Base-by-base conservation (phyloP, 2,888 invertebrate species). In the Apantesis nais region DNA sequence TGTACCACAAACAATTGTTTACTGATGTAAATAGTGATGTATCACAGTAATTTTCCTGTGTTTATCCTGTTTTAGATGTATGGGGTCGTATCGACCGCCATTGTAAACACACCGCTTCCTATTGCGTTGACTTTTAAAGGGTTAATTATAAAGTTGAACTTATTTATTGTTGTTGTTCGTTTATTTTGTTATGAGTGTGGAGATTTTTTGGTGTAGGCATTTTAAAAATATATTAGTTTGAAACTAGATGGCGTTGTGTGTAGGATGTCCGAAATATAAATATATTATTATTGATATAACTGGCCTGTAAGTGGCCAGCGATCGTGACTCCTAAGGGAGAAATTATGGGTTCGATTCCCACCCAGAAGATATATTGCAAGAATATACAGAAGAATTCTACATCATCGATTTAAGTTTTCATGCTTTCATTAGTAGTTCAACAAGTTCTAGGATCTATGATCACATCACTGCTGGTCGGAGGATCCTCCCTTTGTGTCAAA, bases 21-120 rank as follows among this genome's bases (percentile, higher is more conserved):
- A 74, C 73, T 70, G 68, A 60, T 65, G 69, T 73, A 55, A 70
- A 73, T 72, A 69, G 52, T 65, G 16, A 67, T 69, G 70, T 63
- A 75, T 71, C 71, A 68, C n/a, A 73, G 74, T 76, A 70, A 70
- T 81, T 81, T 73, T 75, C 78, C 77, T 76, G 79, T 79, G 76
- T 81, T 80, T 81, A 73, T 71, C 25, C 34, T 58, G n/a, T 22
- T 4, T 71, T 25, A 68, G 74, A 71, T 62, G 2, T 74, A 75
- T 65, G 71, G 58, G 74, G 74, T 76, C 68, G 73, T 41, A 61
- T 61, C 65, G 72, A 71, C 69, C 73, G 68, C 44, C 44, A 44
- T 9, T 62, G 74, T 79, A 80, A 80, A 80, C 80, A 80, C 12
- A 58, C 7, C 22, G 66, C 72, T 76, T 80, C 79, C 79, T 76